Evolutionary conservation across 2,888 invertebrate species (phyloP).

Genomic region (Crematogaster levior): DNA sequence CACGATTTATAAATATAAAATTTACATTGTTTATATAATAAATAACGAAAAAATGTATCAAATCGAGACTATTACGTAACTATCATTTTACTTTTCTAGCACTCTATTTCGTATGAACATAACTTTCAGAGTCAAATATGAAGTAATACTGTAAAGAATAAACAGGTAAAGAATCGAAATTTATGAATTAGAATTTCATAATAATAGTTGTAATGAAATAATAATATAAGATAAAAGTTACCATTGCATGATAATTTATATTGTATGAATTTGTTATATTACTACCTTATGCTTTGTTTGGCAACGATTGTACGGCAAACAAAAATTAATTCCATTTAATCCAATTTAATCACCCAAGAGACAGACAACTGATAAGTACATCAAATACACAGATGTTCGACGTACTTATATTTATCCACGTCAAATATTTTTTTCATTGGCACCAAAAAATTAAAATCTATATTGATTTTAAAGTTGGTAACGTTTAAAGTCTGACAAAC

Average conservation of each 20-base stretch:
- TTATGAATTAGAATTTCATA: background rate
- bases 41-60: background rate
- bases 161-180: background rate
- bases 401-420: background rate
- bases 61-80: background rate
- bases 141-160: background rate
- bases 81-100: background rate
- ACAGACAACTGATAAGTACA: background rate
- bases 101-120: background rate
- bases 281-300: background rate
- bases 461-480: too few relatives aligned
- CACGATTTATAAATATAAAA: background rate
- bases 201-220: background rate
- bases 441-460: too few relatives aligned
- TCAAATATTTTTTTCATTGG: constrained; percentile 18
- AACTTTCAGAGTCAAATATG: background rate
- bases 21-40: background rate
- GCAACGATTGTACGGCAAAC: background rate
- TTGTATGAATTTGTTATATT: background rate
- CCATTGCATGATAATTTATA: background rate
- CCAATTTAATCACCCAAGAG: background rate
- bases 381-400: background rate
- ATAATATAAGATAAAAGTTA: background rate
- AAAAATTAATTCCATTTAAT: background rate
- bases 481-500: too few relatives aligned